Percentiles rank a stretch among this genome's conserved stretches.
Conservation (phyloP, 1,140 invertebrate genomes). For the Megathymus violae region DNA sequence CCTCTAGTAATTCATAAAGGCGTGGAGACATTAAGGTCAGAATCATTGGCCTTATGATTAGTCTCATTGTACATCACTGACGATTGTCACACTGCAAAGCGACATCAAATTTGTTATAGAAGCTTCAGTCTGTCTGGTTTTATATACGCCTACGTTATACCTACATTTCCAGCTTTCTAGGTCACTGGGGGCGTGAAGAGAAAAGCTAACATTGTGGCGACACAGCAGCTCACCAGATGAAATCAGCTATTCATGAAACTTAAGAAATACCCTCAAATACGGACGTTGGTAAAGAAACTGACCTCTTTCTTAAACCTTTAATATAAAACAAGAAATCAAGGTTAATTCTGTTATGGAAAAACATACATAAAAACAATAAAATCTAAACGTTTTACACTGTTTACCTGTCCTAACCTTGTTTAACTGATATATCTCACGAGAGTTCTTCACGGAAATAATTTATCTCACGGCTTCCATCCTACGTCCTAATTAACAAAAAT, state of each 20-base stretch:
- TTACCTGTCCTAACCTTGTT: not conserved
- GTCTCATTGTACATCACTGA: conserved; percentile 15
- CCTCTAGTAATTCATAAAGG: conserved; percentile 10
- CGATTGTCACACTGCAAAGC: conserved; percentile 16
- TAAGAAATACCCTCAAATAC: conserved; percentile 23
- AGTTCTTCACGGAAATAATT: conserved; percentile 6
- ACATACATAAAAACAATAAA: not conserved
- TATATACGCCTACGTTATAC: conserved; percentile 54
- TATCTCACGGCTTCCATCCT: conserved; percentile 33
- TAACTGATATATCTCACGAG: not conserved
- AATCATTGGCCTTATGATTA: conserved; percentile 33
- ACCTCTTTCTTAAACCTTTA: not conserved
- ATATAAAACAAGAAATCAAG: conserved; percentile 1
- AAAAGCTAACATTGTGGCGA: conserved; percentile 33
- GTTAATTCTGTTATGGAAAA: not conserved
- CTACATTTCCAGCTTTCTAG: conserved; percentile 56
- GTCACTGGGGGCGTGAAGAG: conserved; percentile 53
- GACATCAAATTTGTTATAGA: conserved; percentile 13
- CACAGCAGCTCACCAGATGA: conserved; percentile 35
- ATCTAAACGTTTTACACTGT: not conserved
- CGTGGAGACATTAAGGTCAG: conserved; percentile 28
- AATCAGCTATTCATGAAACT: conserved; percentile 39
- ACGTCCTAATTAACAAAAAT: conserved; percentile 46
- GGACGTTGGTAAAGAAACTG: not conserved
- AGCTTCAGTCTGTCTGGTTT: conserved; percentile 39